Conservation (phyloP, 2,888 invertebrate species). For the Dryococelus australis region DNA sequence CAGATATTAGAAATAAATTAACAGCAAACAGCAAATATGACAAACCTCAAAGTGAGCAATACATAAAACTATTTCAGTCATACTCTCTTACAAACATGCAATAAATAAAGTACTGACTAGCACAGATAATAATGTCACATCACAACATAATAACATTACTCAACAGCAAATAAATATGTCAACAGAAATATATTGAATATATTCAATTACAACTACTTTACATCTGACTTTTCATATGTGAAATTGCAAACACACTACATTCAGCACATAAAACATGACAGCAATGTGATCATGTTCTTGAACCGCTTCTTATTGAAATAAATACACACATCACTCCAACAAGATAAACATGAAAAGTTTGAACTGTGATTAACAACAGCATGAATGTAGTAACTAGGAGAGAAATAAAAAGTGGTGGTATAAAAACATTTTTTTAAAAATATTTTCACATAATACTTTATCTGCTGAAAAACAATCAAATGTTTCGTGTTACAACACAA, state of each 20-base stretch:
- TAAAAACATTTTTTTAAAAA: background rate
- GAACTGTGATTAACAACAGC: background rate
- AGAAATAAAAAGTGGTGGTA: background rate
- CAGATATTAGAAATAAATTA: background rate
- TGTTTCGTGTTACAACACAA: too few species aligned
- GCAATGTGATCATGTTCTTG: background rate
- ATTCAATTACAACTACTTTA: background rate
- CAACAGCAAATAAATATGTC: conserved; percentile 16
- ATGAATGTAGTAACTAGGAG: background rate
- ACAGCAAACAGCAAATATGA: conserved; percentile 3
- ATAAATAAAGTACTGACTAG: conserved; percentile 16
- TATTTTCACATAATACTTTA: background rate
- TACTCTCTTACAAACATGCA: background rate
- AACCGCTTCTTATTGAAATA: background rate
- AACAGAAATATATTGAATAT: conserved; percentile 16
- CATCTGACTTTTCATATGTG: background rate
- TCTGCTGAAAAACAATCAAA: too few species aligned
- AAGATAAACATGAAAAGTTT: background rate
- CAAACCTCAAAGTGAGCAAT: background rate
- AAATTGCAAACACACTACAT: background rate
- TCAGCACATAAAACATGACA: background rate
- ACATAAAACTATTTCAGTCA: background rate
- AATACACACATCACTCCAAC: background rate
- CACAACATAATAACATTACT: background rate
- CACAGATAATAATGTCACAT: background rate